Percentiles rank a stretch among this genome's conserved stretches.
Evolutionary conservation across 2,888 invertebrate species (phyloP).

Genomic region (Orthosia cruda): DNA sequence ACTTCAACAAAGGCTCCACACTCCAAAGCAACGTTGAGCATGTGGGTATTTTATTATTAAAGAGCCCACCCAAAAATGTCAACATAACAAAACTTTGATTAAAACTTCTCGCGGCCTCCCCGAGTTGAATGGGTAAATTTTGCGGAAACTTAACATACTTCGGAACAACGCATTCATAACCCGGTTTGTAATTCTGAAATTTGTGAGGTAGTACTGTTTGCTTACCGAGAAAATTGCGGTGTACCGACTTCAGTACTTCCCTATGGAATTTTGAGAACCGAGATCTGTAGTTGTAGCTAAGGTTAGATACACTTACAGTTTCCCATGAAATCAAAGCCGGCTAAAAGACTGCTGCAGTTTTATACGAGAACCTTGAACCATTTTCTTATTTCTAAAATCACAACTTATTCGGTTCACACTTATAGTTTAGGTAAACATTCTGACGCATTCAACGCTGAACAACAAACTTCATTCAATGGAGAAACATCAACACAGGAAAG

Average conservation of each 20-base stretch:
- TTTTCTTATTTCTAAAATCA: not conserved
- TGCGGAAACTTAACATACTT: conserved; percentile 58
- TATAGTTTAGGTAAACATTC: too few species aligned
- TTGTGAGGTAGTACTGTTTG: conserved; percentile 36
- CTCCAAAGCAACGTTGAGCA: conserved; percentile 18
- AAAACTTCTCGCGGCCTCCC: conserved; percentile 55
- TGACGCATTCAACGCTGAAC: too few species aligned
- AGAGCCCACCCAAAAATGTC: conserved; percentile 61
- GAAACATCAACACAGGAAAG: too few species aligned
- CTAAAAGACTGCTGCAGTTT: too few species aligned
- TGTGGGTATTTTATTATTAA: conserved; percentile 63
- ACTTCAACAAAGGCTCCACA: conserved; percentile 38
- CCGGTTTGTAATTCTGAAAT: conserved; percentile 42
- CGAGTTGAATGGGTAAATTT: conserved; percentile 64
- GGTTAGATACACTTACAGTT: too few species aligned
- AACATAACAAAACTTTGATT: conserved; percentile 66
- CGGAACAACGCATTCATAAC: conserved; percentile 58
- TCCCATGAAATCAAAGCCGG: too few species aligned
- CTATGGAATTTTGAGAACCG: not conserved
- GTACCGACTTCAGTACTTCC: not conserved
- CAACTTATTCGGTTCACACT: too few species aligned
- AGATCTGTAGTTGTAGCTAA: not conserved
- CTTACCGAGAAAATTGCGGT: conserved; percentile 45
- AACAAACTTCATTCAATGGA: too few species aligned
- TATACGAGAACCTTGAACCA: too few species aligned